Evolutionary conservation across 2,113 vertebrate species (phyloP).

Genomic region (Stegastes partitus): DNA sequence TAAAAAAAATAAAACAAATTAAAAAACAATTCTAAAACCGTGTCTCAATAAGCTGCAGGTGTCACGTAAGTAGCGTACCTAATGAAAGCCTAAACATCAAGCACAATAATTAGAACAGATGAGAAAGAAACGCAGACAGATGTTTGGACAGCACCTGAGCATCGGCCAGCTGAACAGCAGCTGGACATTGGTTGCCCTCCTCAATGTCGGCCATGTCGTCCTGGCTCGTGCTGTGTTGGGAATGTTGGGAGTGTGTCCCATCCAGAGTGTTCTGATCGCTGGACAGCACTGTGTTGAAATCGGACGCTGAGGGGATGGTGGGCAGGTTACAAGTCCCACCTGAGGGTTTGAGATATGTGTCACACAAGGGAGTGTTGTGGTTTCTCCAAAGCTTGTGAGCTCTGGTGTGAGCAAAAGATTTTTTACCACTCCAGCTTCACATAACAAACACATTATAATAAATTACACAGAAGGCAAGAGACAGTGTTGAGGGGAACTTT

Average conservation of each 20-base stretch:
- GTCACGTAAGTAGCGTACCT: not conserved
- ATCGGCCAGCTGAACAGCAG: constrained; percentile 97
- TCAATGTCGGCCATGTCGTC: constrained; percentile 94
- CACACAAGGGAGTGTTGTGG: not conserved
- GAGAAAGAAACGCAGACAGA: not conserved
- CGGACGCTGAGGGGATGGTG: constrained; percentile 96
- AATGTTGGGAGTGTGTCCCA: constrained; percentile 95
- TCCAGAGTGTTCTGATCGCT: constrained; percentile 98
- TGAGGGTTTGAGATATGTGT: constrained; percentile 56
- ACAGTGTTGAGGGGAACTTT: constrained; percentile 11
- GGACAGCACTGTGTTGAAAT: constrained; percentile 96
- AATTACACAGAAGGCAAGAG: constrained; percentile 17
- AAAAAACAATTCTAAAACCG: not conserved
- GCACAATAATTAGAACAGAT: not conserved
- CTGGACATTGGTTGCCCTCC: constrained; percentile 94
- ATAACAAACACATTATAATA: not conserved
- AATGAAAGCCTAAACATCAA: constrained; percentile 10
- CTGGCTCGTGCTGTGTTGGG: constrained; percentile 97
- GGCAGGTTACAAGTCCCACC: constrained; percentile 93
- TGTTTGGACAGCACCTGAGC: constrained; percentile 88
- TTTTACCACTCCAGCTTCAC: not conserved
- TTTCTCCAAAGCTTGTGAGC: too few relatives aligned
- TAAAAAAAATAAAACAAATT: not conserved
- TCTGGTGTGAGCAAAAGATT: not conserved
- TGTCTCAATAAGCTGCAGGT: not conserved